phyloP scores from a whole-genome alignment of 2,797 vertebrate genomes.

The Esox lucius region DNA sequence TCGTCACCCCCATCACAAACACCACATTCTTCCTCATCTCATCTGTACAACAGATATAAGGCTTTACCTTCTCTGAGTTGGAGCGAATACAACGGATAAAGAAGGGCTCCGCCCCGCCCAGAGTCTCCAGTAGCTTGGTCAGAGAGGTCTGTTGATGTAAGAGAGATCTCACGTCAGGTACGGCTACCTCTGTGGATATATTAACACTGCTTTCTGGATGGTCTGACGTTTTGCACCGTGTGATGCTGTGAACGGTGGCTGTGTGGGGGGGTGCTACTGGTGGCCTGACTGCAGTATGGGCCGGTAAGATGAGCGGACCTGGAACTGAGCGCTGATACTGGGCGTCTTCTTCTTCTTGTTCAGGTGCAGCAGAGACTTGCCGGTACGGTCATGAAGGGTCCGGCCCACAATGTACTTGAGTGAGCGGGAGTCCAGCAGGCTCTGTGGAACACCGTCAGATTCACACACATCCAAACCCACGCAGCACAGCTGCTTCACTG shows the following conservation, averaged over 20 bases:
- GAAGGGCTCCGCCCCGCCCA: slow-evolving; percentile 94
- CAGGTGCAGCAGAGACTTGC: slow-evolving; percentile 92
- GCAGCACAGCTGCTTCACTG: not conserved
- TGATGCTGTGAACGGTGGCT: not conserved
- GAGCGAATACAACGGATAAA: slow-evolving; percentile 98
- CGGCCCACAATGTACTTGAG: slow-evolving; percentile 92
- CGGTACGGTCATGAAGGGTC: slow-evolving; percentile 92
- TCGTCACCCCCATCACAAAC: no score
- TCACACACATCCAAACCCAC: not conserved
- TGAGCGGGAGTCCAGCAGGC: slow-evolving; percentile 90
- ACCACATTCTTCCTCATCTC: not conserved
- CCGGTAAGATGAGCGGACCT: slow-evolving; percentile 73
- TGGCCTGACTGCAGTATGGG: not conserved
- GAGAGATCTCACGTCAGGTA: not conserved
- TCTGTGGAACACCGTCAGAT: slow-evolving; percentile 68
- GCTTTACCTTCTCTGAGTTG: slow-evolving; percentile 91
- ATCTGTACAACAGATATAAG: not conserved
- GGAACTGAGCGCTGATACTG: slow-evolving; percentile 98
- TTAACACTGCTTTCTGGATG: not conserved
- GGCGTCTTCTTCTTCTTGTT: slow-evolving; percentile 99
- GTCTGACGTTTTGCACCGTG: not conserved
- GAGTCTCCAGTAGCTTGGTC: slow-evolving; percentile 90
- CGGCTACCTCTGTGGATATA: not conserved
- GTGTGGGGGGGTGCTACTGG: not conserved
- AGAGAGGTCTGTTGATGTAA: slow-evolving; percentile 83